These are phyloP conservation scores for Poecilia picta DNA, from an alignment of 2,797 vertebrate genomes.

Conservation along the genomic window DNA sequence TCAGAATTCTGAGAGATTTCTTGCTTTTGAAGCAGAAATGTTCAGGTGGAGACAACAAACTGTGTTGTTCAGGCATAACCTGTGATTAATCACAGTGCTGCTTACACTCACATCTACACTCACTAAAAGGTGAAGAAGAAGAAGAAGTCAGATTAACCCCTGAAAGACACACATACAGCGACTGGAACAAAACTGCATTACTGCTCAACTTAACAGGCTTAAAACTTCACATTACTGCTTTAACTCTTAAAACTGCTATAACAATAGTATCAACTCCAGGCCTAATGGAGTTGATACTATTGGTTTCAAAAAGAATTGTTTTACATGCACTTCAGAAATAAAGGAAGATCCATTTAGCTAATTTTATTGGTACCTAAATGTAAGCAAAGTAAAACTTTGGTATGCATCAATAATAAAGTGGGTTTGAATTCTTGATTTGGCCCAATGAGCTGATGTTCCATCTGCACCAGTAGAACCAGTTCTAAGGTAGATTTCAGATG, in stretches of 20 bases:
- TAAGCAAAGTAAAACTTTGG: background rate
- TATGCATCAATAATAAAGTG: background rate
- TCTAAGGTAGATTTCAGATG: background rate
- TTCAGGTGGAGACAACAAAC: background rate
- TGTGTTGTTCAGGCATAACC: background rate
- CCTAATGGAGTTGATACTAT: no score
- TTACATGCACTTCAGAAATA: background rate
- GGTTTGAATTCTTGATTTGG: background rate
- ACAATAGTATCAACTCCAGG: background rate
- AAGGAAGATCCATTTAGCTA: background rate
- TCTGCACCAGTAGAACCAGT: background rate
- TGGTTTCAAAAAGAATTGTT: background rate
- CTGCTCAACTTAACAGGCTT: background rate
- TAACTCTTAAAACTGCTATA: background rate
- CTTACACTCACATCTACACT: background rate
- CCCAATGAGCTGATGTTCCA: background rate
- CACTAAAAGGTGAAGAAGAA: background rate
- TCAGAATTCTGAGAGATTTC: background rate
- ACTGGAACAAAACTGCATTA: background rate
- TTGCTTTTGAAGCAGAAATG: background rate
- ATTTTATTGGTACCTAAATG: background rate
- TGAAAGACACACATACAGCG: background rate
- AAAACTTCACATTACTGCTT: background rate
- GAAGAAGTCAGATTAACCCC: background rate
- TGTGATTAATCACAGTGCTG: background rate